Percentiles rank a stretch among this genome's conserved stretches.
phyloP scores from a whole-genome alignment of 2,888 invertebrate genomes.

The Melanargia galathea region DNA sequence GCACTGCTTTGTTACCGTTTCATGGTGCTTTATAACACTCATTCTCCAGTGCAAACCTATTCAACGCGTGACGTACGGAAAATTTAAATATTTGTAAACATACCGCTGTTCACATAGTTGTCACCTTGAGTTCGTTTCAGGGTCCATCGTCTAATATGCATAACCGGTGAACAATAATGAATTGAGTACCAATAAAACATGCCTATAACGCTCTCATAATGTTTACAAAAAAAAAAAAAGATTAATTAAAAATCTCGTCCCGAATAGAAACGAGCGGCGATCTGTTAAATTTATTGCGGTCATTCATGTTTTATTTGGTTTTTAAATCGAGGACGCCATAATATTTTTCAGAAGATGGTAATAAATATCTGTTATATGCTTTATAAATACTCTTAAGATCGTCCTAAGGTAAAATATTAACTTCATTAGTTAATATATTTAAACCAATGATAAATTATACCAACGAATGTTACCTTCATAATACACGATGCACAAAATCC shows the following conservation, averaged over 20 bases:
- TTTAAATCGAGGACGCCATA: slow-evolving; percentile 1
- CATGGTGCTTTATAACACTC: slow-evolving; percentile 38
- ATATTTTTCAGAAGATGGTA: slow-evolving; percentile 1
- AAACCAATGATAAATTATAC: no score
- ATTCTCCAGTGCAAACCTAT: slow-evolving; percentile 30
- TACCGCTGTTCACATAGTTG: slow-evolving; percentile 22
- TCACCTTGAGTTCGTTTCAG: slow-evolving; percentile 36
- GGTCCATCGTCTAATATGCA: slow-evolving; percentile 23
- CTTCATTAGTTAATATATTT: no score
- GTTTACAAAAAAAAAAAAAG: background rate
- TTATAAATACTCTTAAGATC: background rate
- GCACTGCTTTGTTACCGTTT: slow-evolving; percentile 40
- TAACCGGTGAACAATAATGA: slow-evolving; percentile 21
- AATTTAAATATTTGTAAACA: slow-evolving; percentile 32
- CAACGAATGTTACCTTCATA: no score
- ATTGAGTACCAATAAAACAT: slow-evolving; percentile 13
- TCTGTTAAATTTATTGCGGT: slow-evolving; percentile 1
- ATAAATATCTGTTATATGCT: slow-evolving; percentile 10
- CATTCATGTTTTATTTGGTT: background rate
- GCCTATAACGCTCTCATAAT: slow-evolving; percentile 10
- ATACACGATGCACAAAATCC: no score
- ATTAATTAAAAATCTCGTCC: slow-evolving; percentile 12
- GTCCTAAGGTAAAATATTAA: slow-evolving; percentile 1
- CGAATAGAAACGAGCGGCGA: slow-evolving; percentile 3
- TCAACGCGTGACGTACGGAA: slow-evolving; percentile 34